These are phyloP conservation scores for Papilio demoleus DNA, from an alignment of 2,888 invertebrate species.

Conservation along the genomic window DNA sequence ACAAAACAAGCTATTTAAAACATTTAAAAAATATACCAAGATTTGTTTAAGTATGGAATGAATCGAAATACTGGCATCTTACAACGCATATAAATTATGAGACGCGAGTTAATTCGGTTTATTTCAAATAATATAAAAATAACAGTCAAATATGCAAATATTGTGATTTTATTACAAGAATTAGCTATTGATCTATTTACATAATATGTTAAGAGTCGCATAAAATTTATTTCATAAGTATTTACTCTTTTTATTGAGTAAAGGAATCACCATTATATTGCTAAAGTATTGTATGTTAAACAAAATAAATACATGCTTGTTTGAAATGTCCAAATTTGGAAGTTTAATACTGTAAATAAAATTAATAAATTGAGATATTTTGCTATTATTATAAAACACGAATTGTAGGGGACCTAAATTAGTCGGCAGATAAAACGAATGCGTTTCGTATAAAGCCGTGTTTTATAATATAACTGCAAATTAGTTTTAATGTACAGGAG, in stretches of 20 bases:
- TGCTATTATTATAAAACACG: too few relatives aligned
- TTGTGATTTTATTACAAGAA: slow-evolving; percentile 32
- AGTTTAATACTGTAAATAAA: slow-evolving; percentile 25
- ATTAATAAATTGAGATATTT: too few relatives aligned
- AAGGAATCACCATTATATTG: not conserved
- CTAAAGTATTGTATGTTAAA: slow-evolving; percentile 10
- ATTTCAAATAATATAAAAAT: not conserved
- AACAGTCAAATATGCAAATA: slow-evolving; percentile 18
- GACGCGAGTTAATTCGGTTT: not conserved
- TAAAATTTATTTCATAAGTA: slow-evolving; percentile 4
- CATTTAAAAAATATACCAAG: not conserved
- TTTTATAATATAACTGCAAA: too few relatives aligned
- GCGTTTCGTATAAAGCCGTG: too few relatives aligned
- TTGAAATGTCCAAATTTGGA: slow-evolving; percentile 16
- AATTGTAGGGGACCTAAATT: too few relatives aligned
- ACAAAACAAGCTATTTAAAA: not conserved
- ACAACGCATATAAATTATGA: too few relatives aligned
- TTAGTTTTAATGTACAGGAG: slow-evolving; percentile 1
- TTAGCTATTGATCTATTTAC: slow-evolving; percentile 14
- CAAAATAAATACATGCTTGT: not conserved
- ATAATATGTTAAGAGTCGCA: not conserved
- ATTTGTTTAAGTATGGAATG: not conserved
- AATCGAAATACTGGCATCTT: too few relatives aligned
- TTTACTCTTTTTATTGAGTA: not conserved
- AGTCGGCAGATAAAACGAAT: too few relatives aligned